Evolutionary conservation across 2,797 vertebrate species (phyloP).

Genomic region (Erpetoichthys calabaricus): DNA sequence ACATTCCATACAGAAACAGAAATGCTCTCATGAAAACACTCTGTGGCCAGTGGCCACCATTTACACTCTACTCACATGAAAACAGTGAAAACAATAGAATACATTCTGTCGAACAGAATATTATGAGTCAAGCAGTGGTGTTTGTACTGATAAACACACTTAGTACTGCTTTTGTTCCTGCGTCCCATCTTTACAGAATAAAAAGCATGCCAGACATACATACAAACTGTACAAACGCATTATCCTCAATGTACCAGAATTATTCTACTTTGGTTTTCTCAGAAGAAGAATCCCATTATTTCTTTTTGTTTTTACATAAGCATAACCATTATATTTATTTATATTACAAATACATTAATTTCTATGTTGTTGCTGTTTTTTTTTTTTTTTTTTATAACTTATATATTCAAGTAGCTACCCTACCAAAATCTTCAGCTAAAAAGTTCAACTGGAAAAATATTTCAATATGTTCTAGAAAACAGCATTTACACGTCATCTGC

Average conservation of each 20-base stretch:
- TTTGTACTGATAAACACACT: constrained; percentile 21
- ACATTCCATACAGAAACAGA: constrained; percentile 18
- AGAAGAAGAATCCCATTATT: constrained; percentile 11
- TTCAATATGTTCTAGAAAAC: constrained; percentile 14
- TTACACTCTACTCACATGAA: constrained; percentile 30
- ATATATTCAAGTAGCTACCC: constrained; percentile 30
- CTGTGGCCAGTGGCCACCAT: constrained; percentile 27
- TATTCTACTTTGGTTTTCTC: constrained; percentile 39
- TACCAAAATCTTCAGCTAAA: constrained; percentile 32
- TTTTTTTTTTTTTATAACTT: constrained; percentile 16
- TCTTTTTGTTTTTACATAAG: constrained; percentile 14
- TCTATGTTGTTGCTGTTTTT: constrained; percentile 21
- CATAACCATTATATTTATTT: constrained; percentile 28
- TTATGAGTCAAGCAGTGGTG: constrained; percentile 27
- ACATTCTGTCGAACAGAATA: constrained; percentile 24
- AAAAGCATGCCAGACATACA: constrained; percentile 24
- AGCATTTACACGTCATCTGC: constrained; percentile 57
- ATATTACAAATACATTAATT: constrained; percentile 39
- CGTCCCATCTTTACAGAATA: constrained; percentile 32
- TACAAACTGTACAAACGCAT: constrained; percentile 39
- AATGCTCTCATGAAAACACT: constrained; percentile 27
- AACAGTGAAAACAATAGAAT: constrained; percentile 22
- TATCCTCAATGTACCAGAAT: constrained; percentile 32
- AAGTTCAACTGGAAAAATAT: constrained; percentile 27
- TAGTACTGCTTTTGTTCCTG: constrained; percentile 25